Conservation (phyloP, 2,888 invertebrate species). For the Xanthostigma xanthostigma region DNA sequence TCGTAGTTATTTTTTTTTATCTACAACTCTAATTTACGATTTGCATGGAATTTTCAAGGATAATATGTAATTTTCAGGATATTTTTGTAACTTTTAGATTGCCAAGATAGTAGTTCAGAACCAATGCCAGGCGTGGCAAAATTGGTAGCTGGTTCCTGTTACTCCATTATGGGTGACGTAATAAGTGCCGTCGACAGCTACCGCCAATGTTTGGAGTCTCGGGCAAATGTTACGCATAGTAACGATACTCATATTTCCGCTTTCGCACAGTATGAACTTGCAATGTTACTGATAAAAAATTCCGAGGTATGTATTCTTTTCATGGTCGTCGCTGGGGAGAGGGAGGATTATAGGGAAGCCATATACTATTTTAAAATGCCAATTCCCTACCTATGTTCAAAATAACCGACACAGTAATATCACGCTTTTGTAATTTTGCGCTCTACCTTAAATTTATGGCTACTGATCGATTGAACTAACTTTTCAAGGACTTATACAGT, state of each 20-base stretch:
- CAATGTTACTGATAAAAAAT: conserved; percentile 31
- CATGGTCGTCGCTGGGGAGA: not conserved
- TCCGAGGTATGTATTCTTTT: conserved; percentile 22
- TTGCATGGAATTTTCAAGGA: too few relatives aligned
- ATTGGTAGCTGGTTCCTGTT: conserved; percentile 35
- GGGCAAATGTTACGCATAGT: conserved; percentile 17
- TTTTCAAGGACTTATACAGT: too few relatives aligned
- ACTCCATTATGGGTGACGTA: conserved; percentile 28
- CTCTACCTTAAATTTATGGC: too few relatives aligned
- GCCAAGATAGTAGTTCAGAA: conserved; percentile 25
- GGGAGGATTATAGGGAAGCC: conserved; percentile 11
- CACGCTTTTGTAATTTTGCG: too few relatives aligned
- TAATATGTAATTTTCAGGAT: too few relatives aligned
- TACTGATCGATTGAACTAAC: too few relatives aligned
- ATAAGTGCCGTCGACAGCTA: conserved; percentile 26
- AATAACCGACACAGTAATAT: too few relatives aligned
- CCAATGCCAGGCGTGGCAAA: conserved; percentile 39
- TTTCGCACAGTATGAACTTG: conserved; percentile 48
- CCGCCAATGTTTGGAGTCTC: conserved; percentile 24
- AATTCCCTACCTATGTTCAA: too few relatives aligned
- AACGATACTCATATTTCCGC: conserved; percentile 43
- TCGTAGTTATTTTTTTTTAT: too few relatives aligned
- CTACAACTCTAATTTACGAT: too few relatives aligned
- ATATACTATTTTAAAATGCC: too few relatives aligned
- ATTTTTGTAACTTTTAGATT: conserved; percentile 20